Evolutionary conservation across 37 sponge, comb jelly and placozoan species (phyloP), one percentile per base, ranked within the genome.

Genomic region (Petrosia ficiformis): DNA sequence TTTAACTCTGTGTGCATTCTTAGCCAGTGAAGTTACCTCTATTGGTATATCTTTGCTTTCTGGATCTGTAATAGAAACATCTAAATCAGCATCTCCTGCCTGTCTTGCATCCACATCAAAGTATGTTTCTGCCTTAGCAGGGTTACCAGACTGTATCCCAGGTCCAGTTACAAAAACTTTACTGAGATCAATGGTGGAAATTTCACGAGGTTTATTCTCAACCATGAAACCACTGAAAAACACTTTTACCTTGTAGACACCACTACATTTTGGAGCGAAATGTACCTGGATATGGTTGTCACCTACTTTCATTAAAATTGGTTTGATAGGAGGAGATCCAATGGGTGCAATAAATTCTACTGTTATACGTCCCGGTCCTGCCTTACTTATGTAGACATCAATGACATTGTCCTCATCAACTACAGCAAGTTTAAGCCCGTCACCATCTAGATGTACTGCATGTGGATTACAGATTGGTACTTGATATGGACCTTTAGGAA

Each of bases 91-190:
- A 21, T 84, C 75, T 3, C 94, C 96, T 24, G 94, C 94, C 39
- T 87, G 82, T 22, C 85, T 82, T 22, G 96, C 90, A 63, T 87
- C 81, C 0, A 98, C 99, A 19, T 60, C 75, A 72, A 98, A 98
- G 48, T 80, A 68, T 3, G 96, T 92, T 34, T 87, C 87, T 28
- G 80, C 75, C 1, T 65, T 54, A 30, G 80, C 87, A 5, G 79
- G 26, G 6, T 86, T 54, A 0, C 95, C 99, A 1, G 70, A 29
- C 31, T 92, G 82, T 32, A 98, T 44, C 8, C 99, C 99, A 32
- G 95, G 95, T 19, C 98, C 98, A 31, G 80, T 70, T 26, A 90
- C 89, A 35, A 77, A 80, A 34, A 89, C 87, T 65, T 84, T 89
- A 39, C 81, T 79, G 5, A 84, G 82, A 68, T 94, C 90, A 1